Evolutionary conservation across 2,113 vertebrate species (phyloP), one percentile per base, ranked within the genome.

Genomic region (Myiozetetes cayanensis): DNA sequence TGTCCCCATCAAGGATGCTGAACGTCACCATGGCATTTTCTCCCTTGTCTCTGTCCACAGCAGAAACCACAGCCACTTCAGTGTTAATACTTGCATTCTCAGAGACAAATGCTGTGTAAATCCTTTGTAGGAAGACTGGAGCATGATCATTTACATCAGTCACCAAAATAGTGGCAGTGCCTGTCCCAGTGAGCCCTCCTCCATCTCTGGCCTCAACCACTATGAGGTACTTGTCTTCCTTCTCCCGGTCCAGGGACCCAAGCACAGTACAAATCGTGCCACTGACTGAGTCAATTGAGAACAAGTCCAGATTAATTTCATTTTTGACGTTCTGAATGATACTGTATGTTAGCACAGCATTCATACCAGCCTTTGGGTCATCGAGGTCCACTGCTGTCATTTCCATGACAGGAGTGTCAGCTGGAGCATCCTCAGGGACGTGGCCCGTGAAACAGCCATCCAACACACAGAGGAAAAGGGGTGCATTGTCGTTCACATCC

Each of bases 111-210:
- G 98, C 96, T 1, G 88, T 97, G 89, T 99, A 99, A 86, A 98
- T 87, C 79, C 79, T 98, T 85, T 98, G 98, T 12, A 98, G 98
- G 95, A 99, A 99, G 77, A 98, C 93, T 5, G 99, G 99, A 35
- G 98, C 97, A 19, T 99, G 98, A 83, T 99, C 99, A 1, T 99
- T 99, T 39, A 99, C 94, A n/a, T 99, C 99, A 0, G 98, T 98
- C 65, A 99, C 97, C 68, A 98, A 76, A 90, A 99, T 98, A 52
- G 98, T 99, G 61, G 98, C 99, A 0, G 99, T 99, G 37, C 98
- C 98, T 6, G 99, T 99, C 30, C 98, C 99, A 10, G 97, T 97
- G 30, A 99, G 97, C 10, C 98, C 98, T 27, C 98, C 99, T 90
- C 99, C 99, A 58, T 99, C 99, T 80, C 94, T 96, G 61, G 98